Evolutionary conservation across 1,140 invertebrate species (phyloP), one percentile per base, ranked within the genome.

Genomic region (Ladona fulva): DNA sequence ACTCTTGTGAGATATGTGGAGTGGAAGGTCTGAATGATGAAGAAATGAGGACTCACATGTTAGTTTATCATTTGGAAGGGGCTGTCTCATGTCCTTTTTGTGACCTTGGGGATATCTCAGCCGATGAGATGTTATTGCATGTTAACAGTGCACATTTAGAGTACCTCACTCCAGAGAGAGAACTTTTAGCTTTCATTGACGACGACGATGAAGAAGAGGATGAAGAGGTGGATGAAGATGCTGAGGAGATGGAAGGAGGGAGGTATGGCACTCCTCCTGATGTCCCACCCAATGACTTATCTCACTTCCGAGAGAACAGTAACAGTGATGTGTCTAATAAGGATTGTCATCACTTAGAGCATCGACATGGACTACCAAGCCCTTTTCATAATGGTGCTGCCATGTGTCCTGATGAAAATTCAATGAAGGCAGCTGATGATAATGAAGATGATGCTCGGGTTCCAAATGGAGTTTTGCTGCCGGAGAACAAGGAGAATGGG

Each of bases 1-100:
- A 91, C 83, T 90, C 90, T 44, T 95, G 94, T 84, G 92, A 95
- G 84, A 92, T 95, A 78, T 95, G 94, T 84, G 93, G 93, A 14
- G 87, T 91, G 76, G 92, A 93, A 81, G 92, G 91, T 42, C 88
- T 95, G 75, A 91, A 89, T 52, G 93, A 94, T 81, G 91, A 92
- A 75, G 91, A 92, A 80, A 92, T 95, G 90, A 86, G 92, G 80
- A 87, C 89, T 24, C 94, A 95, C 84, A 93, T 93, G 79, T 86
- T 92, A 42, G 86, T 90, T 25, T 90, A 89, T 81, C 93, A 95
- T 84, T 88, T 95, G 6, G 91, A 94, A 78, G 92, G 92, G 7
- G 89, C 91, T 77, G 89, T 90, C 22, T 90, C 90, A 42, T 95
- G 94, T 83, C 93, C 93, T 0, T 94, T 95, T 83, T 95, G 94